Evolutionary conservation across 1,140 invertebrate species (phyloP), one percentile per base, ranked within the genome.

Genomic region (Littorina saxatilis): DNA sequence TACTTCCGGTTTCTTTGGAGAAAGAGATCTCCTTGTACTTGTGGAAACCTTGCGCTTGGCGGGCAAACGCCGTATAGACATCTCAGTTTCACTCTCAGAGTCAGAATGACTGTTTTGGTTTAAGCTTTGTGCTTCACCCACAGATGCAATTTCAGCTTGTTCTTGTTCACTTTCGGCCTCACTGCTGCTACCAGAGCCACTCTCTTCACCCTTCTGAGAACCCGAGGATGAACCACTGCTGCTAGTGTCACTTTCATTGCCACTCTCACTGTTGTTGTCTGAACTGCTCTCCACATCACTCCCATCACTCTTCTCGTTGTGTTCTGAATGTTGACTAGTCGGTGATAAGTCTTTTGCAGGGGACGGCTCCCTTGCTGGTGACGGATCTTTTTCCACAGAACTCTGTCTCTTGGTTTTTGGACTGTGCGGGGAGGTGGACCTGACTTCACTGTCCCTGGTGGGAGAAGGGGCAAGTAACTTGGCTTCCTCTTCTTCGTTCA

Each of bases 221-320:
- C 66, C 77, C 27, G 66, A 58, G 35, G 80, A 58, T 68, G 47
- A 55, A 29, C 50, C 15, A 39, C 82, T 77, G 1, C 35, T 39
- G 20, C 39, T 68, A 13, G 35, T 29, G 52, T 58, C 66, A 73
- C 37, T 74, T 11, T 79, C 76, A 73, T 78, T 27, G 4, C 47
- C 81, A 39, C 43, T 80, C 43, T 81, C 61, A 47, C 43, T 43
- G 7, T 32, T 37, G 52, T 27, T 47, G 13, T 73, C 63, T 72
- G 50, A 81, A 63, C 68, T 37, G 78, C 82, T 72, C 73, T 78
- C 23, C 76, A 9, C 20, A 40, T 39, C 63, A 78, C 80, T 70
- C 68, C 9, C 40, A 79, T 43, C 47, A 40, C 55, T 79, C 40
- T 39, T 55, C 37, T 27, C 23, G 23, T 39, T 11, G 27, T 13